Evolutionary conservation across 2,888 invertebrate genomes (phyloP), one percentile per base, ranked within the genome.

Genomic region (Horisme vitalbata): DNA sequence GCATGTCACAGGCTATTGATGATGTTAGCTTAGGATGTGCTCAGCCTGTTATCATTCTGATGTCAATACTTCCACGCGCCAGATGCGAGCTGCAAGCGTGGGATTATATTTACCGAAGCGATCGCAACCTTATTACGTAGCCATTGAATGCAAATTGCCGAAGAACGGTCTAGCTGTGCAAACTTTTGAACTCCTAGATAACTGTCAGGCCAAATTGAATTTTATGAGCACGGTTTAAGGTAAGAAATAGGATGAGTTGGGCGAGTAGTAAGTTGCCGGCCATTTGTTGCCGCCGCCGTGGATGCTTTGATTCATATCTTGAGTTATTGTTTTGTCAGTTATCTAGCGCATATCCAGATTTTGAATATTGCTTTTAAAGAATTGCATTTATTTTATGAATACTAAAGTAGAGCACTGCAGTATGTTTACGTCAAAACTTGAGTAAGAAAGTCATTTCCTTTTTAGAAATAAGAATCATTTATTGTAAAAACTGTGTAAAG

Each of bases 231-330:
- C 11, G 27, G 6, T 1, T 34, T 36, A 65, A 26, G 41, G 57
- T 57, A 12, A 10, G 48, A 4, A 52, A 53, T 48, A 5, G 24
- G 11, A 23, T 41, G 21, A 7, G n/a, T 4, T 9, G 10, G 14
- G 39, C 35, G 24, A 33, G 34, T 43, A 54, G 47, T 35, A 61
- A 58, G 57, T 61, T 61, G 63, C 63, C 56, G 45, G 53, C 55
- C 43, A 60, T 65, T 63, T 61, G 65, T 65, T 61, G 63, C 46
- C 35, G 56, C 53, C 59, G 46, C 37, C 35, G 41, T 52, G 57
- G 49, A 63, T 61, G 57, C 50, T 65, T 67, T 64, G 73, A 74
- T 70, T 65, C 68, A 67, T 70, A 69, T 71, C 68, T 66, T 41
- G 58, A 57, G 53, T 66, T 63, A 67, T 71, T 63, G 68, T 66